phyloP scores from a whole-genome alignment of 2,113 vertebrate species.

The Sakesphorus luctuosus region DNA sequence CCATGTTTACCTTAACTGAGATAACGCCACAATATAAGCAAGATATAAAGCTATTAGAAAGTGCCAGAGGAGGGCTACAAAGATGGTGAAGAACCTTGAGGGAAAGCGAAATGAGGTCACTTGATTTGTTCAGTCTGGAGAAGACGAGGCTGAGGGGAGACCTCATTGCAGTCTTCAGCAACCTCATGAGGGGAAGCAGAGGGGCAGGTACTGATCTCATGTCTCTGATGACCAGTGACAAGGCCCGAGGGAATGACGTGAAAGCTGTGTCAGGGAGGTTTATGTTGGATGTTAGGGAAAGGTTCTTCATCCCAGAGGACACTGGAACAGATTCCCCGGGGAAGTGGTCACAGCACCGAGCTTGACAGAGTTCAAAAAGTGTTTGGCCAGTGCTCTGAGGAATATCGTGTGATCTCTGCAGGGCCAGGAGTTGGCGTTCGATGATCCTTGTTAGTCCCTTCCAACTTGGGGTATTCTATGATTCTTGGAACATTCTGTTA shows the following conservation, averaged over 20 bases:
- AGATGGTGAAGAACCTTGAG: neutral
- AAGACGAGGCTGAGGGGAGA: neutral
- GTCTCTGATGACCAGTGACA: neutral
- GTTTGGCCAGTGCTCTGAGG: neutral
- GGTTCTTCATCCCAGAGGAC: neutral
- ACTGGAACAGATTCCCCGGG: neutral
- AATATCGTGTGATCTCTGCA: neutral
- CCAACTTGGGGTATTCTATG: neutral
- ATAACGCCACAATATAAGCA: neutral
- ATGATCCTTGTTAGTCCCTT: neutral
- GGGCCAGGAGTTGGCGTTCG: neutral
- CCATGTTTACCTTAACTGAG: neutral
- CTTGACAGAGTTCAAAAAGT: neutral
- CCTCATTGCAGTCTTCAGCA: neutral
- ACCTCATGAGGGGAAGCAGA: neutral
- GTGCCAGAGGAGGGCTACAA: neutral
- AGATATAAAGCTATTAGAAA: neutral
- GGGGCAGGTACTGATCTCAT: neutral
- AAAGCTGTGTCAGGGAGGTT: neutral
- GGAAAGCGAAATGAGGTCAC: accelerated
- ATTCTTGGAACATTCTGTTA: neutral
- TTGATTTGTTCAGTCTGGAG: neutral
- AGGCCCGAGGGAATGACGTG: too few relatives aligned
- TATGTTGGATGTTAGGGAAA: neutral
- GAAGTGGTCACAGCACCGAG: neutral